Base-by-base conservation (phyloP, 2,888 invertebrate genomes). In the Tenthredo scrophulariae region DNA sequence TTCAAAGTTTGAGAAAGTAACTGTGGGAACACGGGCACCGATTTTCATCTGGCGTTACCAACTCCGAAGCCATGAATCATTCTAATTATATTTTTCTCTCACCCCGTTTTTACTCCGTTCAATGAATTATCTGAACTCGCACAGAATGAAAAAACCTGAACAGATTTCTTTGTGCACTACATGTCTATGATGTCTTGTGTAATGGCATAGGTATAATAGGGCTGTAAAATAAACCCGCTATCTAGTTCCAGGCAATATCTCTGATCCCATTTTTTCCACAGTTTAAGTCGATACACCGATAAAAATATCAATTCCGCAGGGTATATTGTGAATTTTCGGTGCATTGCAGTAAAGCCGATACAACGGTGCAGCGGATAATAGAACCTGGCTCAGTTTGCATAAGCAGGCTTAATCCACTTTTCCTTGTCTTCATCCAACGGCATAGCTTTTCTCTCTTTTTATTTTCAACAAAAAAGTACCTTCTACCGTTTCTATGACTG, bases 321-420 rank as follows among this genome's bases (percentile, higher is more conserved):
- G 5, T 75, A 26, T 7, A 75, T 75, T 50, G 46, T 50, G 50
- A n/a, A 75, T 75, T 75, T 29, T 50, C 43, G 40, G 5, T 50
- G 75, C 50, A 22, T 26, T n/a, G 10, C 50, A 29, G 15, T 7
- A 18, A 50, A 5, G 18, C 18, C 6, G 50, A 50, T 43, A 43
- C 37, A 22, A 72, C 43, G 26, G 22, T 40, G 43, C 26, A 43
- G 22, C n/a, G 72, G 1, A 74, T n/a, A 43, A 74, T 74, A 43
- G 29, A 50, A 54, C 43, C 43, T 43, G 72, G 75, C 54, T 77
- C 50, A 15, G 9, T 50, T 77, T 54, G 75, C 54, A 77, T 77
- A 77, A 77, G 50, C 75, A 77, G 75, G 50, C 33, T 50, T 33
- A 50, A 77, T 77, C 75, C 54, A 77, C 50, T 77, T 54, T 33